Evolutionary conservation across 2,888 invertebrate genomes (phyloP).

Genomic region (Sycophila texana): DNA sequence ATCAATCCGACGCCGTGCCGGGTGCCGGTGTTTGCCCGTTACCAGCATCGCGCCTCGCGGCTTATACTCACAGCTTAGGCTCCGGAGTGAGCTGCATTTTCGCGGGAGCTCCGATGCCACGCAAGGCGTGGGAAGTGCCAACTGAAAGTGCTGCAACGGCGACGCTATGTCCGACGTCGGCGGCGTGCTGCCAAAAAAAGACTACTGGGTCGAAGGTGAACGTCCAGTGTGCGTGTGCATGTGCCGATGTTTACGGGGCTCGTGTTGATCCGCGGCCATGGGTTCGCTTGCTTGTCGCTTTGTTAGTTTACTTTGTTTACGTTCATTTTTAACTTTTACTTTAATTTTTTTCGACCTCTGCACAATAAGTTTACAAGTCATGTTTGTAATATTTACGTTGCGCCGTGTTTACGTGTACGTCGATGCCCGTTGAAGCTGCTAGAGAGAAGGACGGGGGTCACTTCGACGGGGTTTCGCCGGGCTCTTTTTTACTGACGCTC

Average conservation of each 20-base stretch:
- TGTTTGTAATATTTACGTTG: conserved; percentile 8
- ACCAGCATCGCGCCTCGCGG: neutral
- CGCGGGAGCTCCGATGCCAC: neutral
- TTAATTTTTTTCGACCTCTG: neutral
- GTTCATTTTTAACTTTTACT: neutral
- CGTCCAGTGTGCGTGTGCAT: neutral
- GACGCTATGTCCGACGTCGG: conserved; percentile 37
- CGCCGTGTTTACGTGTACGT: neutral
- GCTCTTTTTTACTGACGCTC: neutral
- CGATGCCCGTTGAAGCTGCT: neutral
- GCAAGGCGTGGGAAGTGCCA: neutral
- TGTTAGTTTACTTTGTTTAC: neutral
- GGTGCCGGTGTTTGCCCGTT: neutral
- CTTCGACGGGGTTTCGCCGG: neutral
- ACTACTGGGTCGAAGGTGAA: conserved; percentile 51
- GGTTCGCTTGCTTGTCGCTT: neutral
- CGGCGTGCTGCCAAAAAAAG: conserved; percentile 3
- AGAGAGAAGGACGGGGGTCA: neutral
- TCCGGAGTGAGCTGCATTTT: neutral
- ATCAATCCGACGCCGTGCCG: neutral
- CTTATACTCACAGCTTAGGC: neutral
- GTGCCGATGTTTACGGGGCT: neutral
- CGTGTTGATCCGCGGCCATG: neutral
- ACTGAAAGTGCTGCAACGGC: conserved; percentile 2
- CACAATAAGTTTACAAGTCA: neutral